These are phyloP conservation scores for Ochotona princeps DNA, from an alignment of 2,113 vertebrate species.

Conservation along the genomic window DNA sequence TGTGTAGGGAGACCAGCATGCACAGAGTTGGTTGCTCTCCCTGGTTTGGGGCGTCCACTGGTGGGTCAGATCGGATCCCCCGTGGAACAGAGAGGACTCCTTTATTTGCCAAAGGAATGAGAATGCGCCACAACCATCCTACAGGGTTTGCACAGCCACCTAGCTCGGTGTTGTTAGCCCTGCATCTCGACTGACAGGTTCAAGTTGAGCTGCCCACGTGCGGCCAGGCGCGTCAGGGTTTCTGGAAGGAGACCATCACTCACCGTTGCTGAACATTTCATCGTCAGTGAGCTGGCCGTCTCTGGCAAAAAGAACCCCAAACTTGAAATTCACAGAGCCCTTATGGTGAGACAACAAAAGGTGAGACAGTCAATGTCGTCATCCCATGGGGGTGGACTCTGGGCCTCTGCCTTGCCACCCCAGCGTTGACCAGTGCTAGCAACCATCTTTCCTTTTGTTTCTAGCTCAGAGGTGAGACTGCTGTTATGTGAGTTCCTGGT, in stretches of 20 bases:
- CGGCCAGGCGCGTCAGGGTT: background rate
- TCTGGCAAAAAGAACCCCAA: conserved; percentile 97
- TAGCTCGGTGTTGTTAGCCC: too few species aligned
- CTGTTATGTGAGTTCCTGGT: background rate
- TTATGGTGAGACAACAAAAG: conserved; percentile 78
- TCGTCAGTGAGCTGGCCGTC: conserved; percentile 99
- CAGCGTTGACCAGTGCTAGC: background rate
- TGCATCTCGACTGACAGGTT: background rate
- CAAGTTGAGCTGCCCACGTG: background rate
- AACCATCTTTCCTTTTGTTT: background rate
- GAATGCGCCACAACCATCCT: background rate
- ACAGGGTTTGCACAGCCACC: too few species aligned
- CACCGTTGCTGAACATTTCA: conserved; percentile 99
- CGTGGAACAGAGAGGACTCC: too few species aligned
- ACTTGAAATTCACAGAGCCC: conserved; percentile 99
- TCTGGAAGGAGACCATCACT: conserved; percentile 66
- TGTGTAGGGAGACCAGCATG: too few species aligned
- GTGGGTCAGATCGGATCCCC: too few species aligned
- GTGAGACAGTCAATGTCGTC: background rate
- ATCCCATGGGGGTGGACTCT: too few species aligned
- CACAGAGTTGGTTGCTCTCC: too few species aligned
- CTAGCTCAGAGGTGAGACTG: background rate
- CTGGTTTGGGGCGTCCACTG: too few species aligned
- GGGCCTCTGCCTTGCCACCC: background rate
- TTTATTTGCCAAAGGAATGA: background rate